Evolutionary conservation across 37 sponge, comb jelly and placozoan species (phyloP), one percentile per base, ranked within the genome.

Genomic region (Mnemiopsis leidyi): DNA sequence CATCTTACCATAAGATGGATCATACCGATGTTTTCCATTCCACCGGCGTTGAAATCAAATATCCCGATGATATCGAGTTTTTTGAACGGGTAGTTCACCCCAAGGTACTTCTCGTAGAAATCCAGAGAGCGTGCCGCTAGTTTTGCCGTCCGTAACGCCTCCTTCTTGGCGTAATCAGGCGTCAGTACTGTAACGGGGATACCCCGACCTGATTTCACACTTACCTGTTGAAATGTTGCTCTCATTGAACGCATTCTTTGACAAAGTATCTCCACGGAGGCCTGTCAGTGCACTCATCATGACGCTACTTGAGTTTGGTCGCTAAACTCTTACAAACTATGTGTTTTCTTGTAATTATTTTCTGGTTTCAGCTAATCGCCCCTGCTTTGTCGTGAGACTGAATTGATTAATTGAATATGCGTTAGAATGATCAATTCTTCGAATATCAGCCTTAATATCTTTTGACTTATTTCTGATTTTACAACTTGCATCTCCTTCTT

Each of bases 1-100:
- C n/a, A 7, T 5, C 75, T 71, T 71, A 71, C 75, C 75, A 71
- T 29, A 28, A 28, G 25, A 28, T 71, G 75, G 30, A 71, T 71
- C 75, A 71, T 71, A 5, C 21, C 75, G 30, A 71, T 71, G 75
- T 71, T 71, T 28, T 71, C 75, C 75, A 71, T 71, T 71, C 75
- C 75, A 7, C 75, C 75, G 3, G 75, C 75, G 30, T 71, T 71
- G 30, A 71, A 71, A 18, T 71, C 75, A 18, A 29, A 71, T 29
- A 71, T 71, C 3, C 75, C 75, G 30, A 71, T 71, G 30, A 71
- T 28, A 71, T 71, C 75, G 2, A 71, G 75, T 28, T 71, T 71
- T 25, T 18, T 28, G 30, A 71, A 71, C 75, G 75, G 75, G 20
- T 71, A 71, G 30, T n/a, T n/a, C 3, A n/a, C 20, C 5, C 30